These are phyloP conservation scores for Silurus asotus DNA, from an alignment of 2,113 vertebrate genomes.

Conservation along the genomic window DNA sequence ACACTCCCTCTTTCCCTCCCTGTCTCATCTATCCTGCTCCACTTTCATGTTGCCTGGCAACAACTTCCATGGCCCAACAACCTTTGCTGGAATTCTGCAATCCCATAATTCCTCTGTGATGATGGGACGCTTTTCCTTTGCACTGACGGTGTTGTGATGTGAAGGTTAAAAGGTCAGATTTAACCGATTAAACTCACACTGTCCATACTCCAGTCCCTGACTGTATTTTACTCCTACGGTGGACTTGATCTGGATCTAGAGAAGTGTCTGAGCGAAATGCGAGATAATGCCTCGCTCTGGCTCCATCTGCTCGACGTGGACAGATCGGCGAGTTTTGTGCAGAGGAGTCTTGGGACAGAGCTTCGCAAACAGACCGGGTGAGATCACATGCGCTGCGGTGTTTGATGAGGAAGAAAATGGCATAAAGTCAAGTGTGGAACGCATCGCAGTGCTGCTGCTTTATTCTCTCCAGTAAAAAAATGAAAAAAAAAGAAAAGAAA, in stretches of 20 bases:
- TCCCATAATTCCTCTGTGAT: slow-evolving; percentile 6
- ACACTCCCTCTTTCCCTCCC: slow-evolving; percentile 22
- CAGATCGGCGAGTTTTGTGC: slow-evolving; percentile 30
- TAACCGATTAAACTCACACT: not conserved
- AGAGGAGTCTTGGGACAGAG: slow-evolving; percentile 37
- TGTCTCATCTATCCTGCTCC: slow-evolving; percentile 51
- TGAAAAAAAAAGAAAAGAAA: too few species aligned
- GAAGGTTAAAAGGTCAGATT: not conserved
- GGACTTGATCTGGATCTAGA: not conserved
- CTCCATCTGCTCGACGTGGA: slow-evolving; percentile 21
- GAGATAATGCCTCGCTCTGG: not conserved
- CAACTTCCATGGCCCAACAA: slow-evolving; percentile 46
- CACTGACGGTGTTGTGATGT: not conserved
- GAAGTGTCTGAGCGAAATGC: not conserved
- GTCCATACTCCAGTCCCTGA: not conserved
- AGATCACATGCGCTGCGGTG: slow-evolving; percentile 38
- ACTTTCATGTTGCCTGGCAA: slow-evolving; percentile 59
- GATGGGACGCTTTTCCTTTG: slow-evolving; percentile 14
- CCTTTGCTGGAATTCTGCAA: slow-evolving; percentile 16
- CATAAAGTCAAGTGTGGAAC: not conserved
- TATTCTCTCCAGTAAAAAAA: not conserved
- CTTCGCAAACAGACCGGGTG: slow-evolving; percentile 22
- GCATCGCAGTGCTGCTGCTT: not conserved
- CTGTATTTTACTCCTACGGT: not conserved
- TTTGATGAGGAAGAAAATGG: slow-evolving; percentile 20